Evolutionary conservation across 1,140 invertebrate species (phyloP).

Genomic region (Temnothorax nylanderi): DNA sequence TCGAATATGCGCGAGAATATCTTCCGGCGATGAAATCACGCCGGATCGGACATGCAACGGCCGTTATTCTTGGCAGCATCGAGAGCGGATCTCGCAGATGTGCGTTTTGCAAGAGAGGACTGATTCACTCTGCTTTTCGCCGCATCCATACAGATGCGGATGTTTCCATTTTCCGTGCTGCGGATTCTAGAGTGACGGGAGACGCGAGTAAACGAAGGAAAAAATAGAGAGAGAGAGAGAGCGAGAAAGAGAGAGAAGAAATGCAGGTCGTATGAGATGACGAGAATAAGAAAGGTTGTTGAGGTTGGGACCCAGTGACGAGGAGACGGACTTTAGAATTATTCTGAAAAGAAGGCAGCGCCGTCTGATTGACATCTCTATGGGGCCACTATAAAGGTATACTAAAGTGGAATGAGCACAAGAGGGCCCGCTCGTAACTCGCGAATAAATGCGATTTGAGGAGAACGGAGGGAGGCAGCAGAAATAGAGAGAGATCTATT

Average conservation of each 20-base stretch:
- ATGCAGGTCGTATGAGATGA: constrained; percentile 44
- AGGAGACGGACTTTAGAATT: constrained; percentile 80
- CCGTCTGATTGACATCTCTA: constrained; percentile 82
- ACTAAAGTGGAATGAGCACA: constrained; percentile 80
- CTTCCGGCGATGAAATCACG: constrained; percentile 61
- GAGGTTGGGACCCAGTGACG: constrained; percentile 77
- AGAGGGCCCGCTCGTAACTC: constrained; percentile 82
- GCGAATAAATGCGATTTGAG: constrained; percentile 82
- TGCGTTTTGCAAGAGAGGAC: constrained; percentile 50
- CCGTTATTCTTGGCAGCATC: constrained; percentile 71
- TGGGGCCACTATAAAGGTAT: constrained; percentile 79
- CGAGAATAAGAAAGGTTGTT: constrained; percentile 55
- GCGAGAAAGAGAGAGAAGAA: not conserved
- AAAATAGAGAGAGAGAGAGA: not conserved
- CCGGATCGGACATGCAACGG: constrained; percentile 60
- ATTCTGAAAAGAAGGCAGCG: constrained; percentile 80
- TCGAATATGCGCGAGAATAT: constrained; percentile 48
- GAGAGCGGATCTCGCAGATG: constrained; percentile 70
- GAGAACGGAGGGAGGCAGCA: constrained; percentile 51
- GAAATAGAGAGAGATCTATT: constrained; percentile 57
- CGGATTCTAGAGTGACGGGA: constrained; percentile 56
- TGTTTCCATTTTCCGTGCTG: constrained; percentile 67
- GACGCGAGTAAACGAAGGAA: constrained; percentile 1
- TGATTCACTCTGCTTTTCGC: constrained; percentile 37
- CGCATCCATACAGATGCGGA: constrained; percentile 63